Base-by-base conservation (phyloP, 2,888 invertebrate species). In the Podabrus alpinus region DNA sequence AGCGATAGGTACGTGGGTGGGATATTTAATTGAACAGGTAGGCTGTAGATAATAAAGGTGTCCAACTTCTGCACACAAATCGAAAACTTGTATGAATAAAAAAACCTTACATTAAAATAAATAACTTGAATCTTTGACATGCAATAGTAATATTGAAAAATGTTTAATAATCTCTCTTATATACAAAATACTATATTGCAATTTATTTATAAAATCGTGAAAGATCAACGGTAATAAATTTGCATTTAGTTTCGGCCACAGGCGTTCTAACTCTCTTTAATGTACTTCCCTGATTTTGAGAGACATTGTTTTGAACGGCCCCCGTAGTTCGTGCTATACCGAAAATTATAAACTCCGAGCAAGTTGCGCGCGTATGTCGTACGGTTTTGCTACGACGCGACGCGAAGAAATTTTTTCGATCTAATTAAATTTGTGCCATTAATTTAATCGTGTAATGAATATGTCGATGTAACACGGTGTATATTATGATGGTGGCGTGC, bases 21-120 rank as follows among this genome's bases (percentile, higher is more conserved):
- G 67, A 73, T 66, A 61, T 61, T 71, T 74, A 74, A 74, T 74
- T 74, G 71, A 70, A 71, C 74, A 74, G 73, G 70, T 74, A 71
- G 68, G 71, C 71, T 16, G 61, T 16, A 67, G 21, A 66, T 66
- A 74, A 74, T 68, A 71, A 71, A 70, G 68, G 67, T 59, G 69
- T 73, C 59, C 15, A 68, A 59, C 24, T 59, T 60, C 62, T n/a
- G 45, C 13, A 25, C 60, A 45, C 45, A 45, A 45, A 45, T 45
- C 45, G 45, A 45, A 45, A 45, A 45, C 45, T 45, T 45, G 45
- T 45, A 45, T 45, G 45, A 45, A 45, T 45, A 45, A 45, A 45
- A 45, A n/a, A 5, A 45, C 45, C n/a, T 45, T n/a, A 45, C n/a
- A 45, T 45, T 45, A 13, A 45, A 45, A 45, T 45, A 17, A 24